Percentiles rank a stretch among this genome's conserved stretches.
These are phyloP conservation scores for Murina feae DNA, from an alignment of 2,113 vertebrate species.

Conservation along the genomic window DNA sequence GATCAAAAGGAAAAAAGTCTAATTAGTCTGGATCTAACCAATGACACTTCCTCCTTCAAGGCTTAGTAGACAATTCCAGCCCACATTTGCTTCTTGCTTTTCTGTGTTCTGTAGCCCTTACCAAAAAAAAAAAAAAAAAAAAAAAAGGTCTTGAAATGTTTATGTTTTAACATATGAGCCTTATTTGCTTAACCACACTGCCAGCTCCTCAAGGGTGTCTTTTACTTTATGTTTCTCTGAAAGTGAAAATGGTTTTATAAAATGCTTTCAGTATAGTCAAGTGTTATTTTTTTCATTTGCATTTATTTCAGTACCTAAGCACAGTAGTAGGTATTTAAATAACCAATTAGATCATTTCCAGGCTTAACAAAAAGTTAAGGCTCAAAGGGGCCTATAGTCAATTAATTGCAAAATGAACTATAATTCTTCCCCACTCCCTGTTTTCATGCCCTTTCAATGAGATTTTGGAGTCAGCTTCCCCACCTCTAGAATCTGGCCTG, in stretches of 20 bases:
- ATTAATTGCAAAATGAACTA: background rate
- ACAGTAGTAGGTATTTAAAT: constrained; percentile 6
- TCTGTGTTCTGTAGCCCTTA: background rate
- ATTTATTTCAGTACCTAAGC: background rate
- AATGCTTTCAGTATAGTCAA: background rate
- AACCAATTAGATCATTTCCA: background rate
- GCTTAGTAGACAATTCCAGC: background rate
- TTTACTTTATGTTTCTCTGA: constrained; percentile 39
- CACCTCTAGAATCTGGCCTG: background rate
- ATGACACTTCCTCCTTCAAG: background rate
- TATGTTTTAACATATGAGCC: constrained; percentile 23
- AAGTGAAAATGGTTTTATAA: constrained; percentile 42
- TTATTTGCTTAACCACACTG: constrained; percentile 49
- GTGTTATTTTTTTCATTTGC: background rate
- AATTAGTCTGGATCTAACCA: background rate
- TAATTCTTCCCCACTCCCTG: background rate
- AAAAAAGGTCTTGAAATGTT: background rate
- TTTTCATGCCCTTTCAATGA: background rate
- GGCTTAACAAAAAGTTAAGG: background rate
- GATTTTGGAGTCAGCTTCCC: background rate
- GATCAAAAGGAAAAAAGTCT: background rate
- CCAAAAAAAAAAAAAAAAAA: background rate
- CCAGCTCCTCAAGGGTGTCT: background rate
- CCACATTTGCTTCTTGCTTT: background rate
- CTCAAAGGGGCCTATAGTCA: background rate